Base-by-base conservation (phyloP, 2,797 vertebrate species). In the Coranthus polyacanthus region DNA sequence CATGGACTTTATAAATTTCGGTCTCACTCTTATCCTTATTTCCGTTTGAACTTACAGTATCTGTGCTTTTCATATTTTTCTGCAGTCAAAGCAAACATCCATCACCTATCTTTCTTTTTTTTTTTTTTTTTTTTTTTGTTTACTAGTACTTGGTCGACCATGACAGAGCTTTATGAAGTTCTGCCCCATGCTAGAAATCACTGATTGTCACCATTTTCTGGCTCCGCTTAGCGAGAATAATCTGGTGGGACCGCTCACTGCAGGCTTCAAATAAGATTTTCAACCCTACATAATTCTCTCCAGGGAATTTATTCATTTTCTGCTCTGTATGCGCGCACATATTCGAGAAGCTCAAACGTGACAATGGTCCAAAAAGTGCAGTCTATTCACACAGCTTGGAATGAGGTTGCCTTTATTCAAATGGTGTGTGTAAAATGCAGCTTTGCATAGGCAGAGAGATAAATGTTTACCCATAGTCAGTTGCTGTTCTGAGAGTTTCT, bases 231-330 rank as follows among this genome's bases (percentile, higher is more conserved):
- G 52, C 12, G 68, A 69, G 54, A 82, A 78, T 88, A 89, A 87
- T 87, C 81, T 85, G 46, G 62, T 36, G 63, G 66, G 73, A 66
- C 60, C 10, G 15, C 53, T 78, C 60, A 34, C 75, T 70, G 72
- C 52, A 51, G 74, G 53, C 75, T 82, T 83, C 72, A 84, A 88
- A 86, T 85, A 78, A 49, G 75, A 81, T 84, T 85, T 81, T 78
- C 82, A 83, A 64, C 68, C 61, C 68, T 58, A 49, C 70, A 68
- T 79, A 80, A 88, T 85, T 89, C 75, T 80, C 72, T 70, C 20
- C 3, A 1, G 55, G 61, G 63, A 82, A 71, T 83, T 69, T 75
- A 71, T 77, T 85, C 72, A 85, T 88, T 84, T 85, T 76, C 64
- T 69, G 50, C 69, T 80, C 67, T 72, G 64, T 64, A 72, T 76